phyloP scores from a whole-genome alignment of 1,140 invertebrate species.

The Panagrolaimus sp. region DNA sequence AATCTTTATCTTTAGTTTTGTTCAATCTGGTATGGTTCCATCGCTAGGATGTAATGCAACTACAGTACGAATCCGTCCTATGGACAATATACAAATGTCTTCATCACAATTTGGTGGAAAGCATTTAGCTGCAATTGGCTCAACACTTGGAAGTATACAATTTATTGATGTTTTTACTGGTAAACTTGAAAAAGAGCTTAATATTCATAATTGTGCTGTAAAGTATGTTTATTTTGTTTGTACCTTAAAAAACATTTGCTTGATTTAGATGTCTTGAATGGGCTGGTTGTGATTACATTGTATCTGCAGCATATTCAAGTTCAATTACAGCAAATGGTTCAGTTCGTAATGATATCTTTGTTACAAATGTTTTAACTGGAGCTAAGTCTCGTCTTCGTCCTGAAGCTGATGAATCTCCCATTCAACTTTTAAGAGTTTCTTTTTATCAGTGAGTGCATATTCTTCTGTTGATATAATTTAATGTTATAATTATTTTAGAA shows the following conservation, averaged over 20 bases:
- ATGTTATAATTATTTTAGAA: conserved; percentile 29
- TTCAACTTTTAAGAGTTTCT: conserved; percentile 50
- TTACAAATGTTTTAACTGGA: conserved; percentile 33
- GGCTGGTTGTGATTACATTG: conserved; percentile 30
- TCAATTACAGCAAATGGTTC: conserved; percentile 39
- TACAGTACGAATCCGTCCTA: conserved; percentile 39
- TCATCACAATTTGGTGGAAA: conserved; percentile 14
- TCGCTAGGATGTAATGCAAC: conserved; percentile 28
- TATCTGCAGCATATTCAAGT: conserved; percentile 41
- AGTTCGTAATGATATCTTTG: conserved; percentile 40
- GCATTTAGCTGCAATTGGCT: conserved; percentile 40
- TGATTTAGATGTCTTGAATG: conserved; percentile 29
- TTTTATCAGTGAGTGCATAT: conserved; percentile 46
- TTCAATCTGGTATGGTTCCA: conserved; percentile 25
- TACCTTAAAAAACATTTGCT: not conserved
- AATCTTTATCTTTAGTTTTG: conserved; percentile 25
- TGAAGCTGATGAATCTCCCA: conserved; percentile 50
- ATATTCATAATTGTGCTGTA: conserved; percentile 31
- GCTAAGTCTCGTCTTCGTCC: conserved; percentile 36
- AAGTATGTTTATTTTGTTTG: conserved; percentile 9
- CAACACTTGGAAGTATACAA: conserved; percentile 31
- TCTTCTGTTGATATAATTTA: not conserved
- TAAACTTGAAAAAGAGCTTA: conserved; percentile 30
- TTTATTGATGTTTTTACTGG: conserved; percentile 38
- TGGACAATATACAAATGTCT: conserved; percentile 22